Evolutionary conservation across 2,888 invertebrate species (phyloP), one percentile per base, ranked within the genome.

Genomic region (Heliconius erato): DNA sequence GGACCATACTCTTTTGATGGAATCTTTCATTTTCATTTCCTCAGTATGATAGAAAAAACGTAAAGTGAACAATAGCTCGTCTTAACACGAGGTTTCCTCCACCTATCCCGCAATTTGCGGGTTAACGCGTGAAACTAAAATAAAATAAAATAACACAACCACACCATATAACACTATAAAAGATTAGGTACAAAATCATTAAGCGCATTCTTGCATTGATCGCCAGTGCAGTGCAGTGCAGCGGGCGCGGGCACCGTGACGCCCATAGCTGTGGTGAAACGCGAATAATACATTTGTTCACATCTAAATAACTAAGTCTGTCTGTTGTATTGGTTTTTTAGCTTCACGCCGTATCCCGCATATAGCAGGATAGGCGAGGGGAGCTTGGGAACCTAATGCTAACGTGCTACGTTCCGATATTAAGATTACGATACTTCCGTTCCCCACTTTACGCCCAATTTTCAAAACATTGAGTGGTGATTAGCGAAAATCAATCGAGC

Each of bases 241-340:
- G 54, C 85, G 86, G 80, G 72, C 76, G 83, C 85, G 83, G 80
- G 71, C 69, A 87, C 74, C 87, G 87, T 87, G 86, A 86, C 84
- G 83, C 83, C 90, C 89, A 90, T 92, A 90, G 89, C 89, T 89
- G 89, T 90, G 90, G 93, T 92, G 94, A 93, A 94, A 94, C 91
- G 92, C 92, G 92, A 94, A 93, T 91, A 93, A 94, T 94, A 92
- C 91, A 93, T 93, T 91, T 93, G 91, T 91, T 67, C 78, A 91
- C 86, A 54, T 63, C 54, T 72, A 35, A 26, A 63, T 63, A 67
- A 7, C 23, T 65, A 26, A 40, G n/a, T 67, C 19, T 74, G 79
- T 65, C 35, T 68, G 67, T 63, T 44, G 68, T 68, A 49, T 44
- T 65, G 49, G 19, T 6, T 54, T 54, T 54, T 23, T 54, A 54